These are phyloP conservation scores for Gallinago media DNA, from an alignment of 2,113 vertebrate genomes.

Conservation along the genomic window DNA sequence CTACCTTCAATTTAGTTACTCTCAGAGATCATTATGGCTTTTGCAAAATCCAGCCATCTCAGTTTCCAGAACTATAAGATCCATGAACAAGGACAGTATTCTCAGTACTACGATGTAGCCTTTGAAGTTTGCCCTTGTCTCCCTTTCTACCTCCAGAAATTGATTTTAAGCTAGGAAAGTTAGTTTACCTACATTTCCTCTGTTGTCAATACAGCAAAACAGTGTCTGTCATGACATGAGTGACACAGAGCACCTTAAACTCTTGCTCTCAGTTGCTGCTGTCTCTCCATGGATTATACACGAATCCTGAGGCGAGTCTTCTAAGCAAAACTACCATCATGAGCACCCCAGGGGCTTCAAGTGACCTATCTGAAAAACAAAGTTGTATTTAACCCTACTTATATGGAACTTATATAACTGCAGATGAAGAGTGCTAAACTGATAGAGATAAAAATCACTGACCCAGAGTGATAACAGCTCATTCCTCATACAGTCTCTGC, in stretches of 20 bases:
- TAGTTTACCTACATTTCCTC: neutral
- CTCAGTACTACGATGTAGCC: neutral
- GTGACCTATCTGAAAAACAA: neutral
- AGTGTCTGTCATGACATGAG: neutral
- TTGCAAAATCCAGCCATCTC: neutral
- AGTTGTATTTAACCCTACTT: neutral
- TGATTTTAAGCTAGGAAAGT: neutral
- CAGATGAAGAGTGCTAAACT: neutral
- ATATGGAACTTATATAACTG: neutral
- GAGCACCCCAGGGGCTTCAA: neutral
- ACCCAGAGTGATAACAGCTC: neutral
- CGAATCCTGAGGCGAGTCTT: neutral
- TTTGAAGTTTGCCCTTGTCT: neutral
- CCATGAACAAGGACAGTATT: neutral
- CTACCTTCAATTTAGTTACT: neutral
- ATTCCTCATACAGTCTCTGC: neutral
- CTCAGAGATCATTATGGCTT: neutral
- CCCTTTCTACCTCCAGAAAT: neutral
- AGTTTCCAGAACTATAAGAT: neutral
- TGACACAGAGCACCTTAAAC: neutral
- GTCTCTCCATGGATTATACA: neutral
- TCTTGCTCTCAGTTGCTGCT: neutral
- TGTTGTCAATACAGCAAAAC: neutral
- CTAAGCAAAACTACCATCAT: neutral
- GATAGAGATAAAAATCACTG: neutral